These are phyloP conservation scores for Aselliscus stoliczkanus DNA, from an alignment of 2,797 vertebrate genomes.

Conservation along the genomic window DNA sequence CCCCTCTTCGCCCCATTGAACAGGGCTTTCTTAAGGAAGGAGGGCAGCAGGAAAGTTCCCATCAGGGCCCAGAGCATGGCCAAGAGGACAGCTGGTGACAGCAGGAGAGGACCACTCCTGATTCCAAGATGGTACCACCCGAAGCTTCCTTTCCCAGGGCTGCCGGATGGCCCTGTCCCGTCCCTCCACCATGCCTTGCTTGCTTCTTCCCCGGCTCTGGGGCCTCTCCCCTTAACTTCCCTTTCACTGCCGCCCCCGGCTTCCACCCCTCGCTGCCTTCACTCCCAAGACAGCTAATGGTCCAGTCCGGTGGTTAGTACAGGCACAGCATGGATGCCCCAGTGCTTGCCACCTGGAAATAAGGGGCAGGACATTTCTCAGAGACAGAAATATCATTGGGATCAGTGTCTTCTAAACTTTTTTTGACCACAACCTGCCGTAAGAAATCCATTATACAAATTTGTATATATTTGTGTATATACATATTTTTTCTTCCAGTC, in stretches of 20 bases:
- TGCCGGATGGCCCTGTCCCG: background rate
- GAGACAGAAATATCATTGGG: background rate
- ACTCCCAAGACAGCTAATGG: background rate
- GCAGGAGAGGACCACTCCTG: background rate
- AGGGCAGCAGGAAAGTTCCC: background rate
- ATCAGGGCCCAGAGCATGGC: background rate
- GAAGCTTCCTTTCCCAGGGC: background rate
- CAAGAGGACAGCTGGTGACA: background rate
- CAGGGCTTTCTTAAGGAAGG: background rate
- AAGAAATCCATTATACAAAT: background rate
- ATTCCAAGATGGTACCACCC: background rate
- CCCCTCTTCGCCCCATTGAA: background rate
- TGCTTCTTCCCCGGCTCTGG: background rate
- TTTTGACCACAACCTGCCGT: background rate
- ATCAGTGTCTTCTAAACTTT: background rate
- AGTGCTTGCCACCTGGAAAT: background rate
- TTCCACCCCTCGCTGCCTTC: background rate
- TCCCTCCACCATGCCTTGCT: accelerated
- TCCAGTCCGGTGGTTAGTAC: background rate
- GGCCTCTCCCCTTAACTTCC: background rate
- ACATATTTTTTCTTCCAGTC: background rate
- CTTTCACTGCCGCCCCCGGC: background rate
- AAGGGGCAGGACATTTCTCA: background rate
- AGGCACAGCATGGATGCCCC: background rate
- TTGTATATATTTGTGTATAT: background rate